Evolutionary conservation across 2,888 invertebrate genomes (phyloP).

Genomic region (Portevinia maculata): DNA sequence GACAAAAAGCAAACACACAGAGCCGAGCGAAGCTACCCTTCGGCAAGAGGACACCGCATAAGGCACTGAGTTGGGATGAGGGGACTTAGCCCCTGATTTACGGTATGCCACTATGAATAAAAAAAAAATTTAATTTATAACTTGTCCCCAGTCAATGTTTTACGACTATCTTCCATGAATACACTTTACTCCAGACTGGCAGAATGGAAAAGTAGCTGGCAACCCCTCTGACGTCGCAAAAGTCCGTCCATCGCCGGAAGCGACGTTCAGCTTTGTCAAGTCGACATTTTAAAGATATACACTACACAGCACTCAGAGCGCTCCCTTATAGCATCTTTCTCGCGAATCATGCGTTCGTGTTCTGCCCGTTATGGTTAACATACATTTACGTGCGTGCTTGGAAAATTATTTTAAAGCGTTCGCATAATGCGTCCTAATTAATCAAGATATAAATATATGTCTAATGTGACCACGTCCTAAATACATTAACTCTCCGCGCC

Average conservation of each 20-base stretch:
- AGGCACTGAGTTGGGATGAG: conserved; percentile 7
- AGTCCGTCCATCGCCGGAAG: conserved; percentile 41
- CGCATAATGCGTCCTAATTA: conserved; percentile 71
- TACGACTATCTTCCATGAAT: conserved; percentile 75
- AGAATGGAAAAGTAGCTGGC: neutral
- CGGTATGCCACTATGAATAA: conserved; percentile 76
- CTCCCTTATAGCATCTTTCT: conserved; percentile 39
- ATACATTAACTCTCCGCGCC: conserved; percentile 47
- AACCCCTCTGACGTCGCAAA: conserved; percentile 38
- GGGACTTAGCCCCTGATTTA: conserved; percentile 59
- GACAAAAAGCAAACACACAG: conserved; percentile 64
- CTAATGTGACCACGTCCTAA: conserved; percentile 66
- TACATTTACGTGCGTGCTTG: conserved; percentile 42
- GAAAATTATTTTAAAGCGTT: conserved; percentile 70
- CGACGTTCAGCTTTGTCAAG: conserved; percentile 65
- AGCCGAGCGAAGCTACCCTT: conserved; percentile 39
- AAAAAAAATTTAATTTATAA: conserved; percentile 80
- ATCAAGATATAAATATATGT: conserved; percentile 67
- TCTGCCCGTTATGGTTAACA: conserved; percentile 16
- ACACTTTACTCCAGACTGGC: neutral
- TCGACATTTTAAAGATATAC: conserved; percentile 63
- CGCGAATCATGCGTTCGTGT: conserved; percentile 1
- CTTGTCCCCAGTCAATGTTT: conserved; percentile 82
- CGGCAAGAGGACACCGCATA: conserved; percentile 45
- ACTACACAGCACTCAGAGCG: neutral